Evolutionary conservation across 2,888 invertebrate genomes (phyloP), one percentile per base, ranked within the genome.

Genomic region (Folsomia candida): DNA sequence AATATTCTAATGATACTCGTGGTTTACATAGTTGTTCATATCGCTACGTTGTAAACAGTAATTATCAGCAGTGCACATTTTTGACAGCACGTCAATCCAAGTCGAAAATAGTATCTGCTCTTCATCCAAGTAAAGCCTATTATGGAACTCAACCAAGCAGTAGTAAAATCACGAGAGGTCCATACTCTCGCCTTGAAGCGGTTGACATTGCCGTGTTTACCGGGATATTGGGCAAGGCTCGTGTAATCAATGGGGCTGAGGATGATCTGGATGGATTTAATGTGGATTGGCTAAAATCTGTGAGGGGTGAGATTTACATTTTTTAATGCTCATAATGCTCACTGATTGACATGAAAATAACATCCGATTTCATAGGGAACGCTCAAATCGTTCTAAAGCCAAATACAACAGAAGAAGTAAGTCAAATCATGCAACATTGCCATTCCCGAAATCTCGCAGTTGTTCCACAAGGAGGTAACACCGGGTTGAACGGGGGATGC

Each of bases 401-500:
- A 0, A 91, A 89, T 81, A 89, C 87, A 6, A 92, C 94, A 0
- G 87, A 90, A 74, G 93, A 99, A 84, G 90, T 98, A 0, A 92
- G 96, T 0, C 85, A 87, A 77, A 91, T 99, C 71, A 83, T 99
- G 74, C 85, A 87, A 68, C 91, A 93, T 83, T 98, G 98, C 84
- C 90, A 94, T 83, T 86, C 89, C 2, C 87, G 89, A 68, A 87
- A 86, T 27, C 83, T 99, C 67, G 97, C 98, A 0, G 91, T 99
- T 24, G 95, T 94, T 81, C 97, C 98, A 0, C 94, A 97, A 84
- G 94, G 94, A 63, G 97, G 97, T 25, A 97, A 96, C 83, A 97
- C 97, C 0, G 95, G 98, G 0, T 85, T 99, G 14, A 97, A 97
- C 0, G 97, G 97, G 29, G 98, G 98, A 0, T 93, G 94, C 47